These are phyloP conservation scores for Lepidocyrtoides sp. DNA, from an alignment of 2,888 invertebrate species.

Conservation along the genomic window DNA sequence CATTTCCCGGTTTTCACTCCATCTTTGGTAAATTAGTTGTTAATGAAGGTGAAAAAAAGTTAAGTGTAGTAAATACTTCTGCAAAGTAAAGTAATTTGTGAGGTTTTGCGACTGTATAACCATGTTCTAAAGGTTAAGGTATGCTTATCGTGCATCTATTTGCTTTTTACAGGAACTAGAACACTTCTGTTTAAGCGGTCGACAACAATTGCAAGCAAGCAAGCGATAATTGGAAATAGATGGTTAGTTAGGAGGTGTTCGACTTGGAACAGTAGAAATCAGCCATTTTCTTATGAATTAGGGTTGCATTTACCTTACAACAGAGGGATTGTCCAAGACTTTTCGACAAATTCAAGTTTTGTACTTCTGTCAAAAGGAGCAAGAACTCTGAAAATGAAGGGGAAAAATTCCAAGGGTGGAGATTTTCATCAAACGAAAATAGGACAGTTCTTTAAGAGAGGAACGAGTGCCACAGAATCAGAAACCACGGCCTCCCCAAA, in stretches of 20 bases:
- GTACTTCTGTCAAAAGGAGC: background rate
- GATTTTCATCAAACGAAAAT: conserved; percentile 65
- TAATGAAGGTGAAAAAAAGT: background rate
- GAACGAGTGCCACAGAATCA: background rate
- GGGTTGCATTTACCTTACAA: no score
- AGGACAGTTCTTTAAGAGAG: conserved; percentile 78
- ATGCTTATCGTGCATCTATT: background rate
- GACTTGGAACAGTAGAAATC: background rate
- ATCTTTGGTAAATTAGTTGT: background rate
- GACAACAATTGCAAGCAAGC: no score
- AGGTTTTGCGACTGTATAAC: background rate
- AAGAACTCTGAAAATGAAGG: background rate
- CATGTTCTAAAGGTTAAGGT: background rate
- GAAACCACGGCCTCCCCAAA: background rate
- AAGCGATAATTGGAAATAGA: no score
- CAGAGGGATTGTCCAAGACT: no score
- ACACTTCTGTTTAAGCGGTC: background rate
- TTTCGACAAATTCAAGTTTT: background rate
- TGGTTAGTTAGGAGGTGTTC: background rate
- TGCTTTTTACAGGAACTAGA: background rate
- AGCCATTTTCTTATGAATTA: background rate
- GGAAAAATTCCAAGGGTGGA: background rate
- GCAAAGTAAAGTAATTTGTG: background rate
- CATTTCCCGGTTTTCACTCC: background rate
- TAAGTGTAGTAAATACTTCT: background rate